Evolutionary conservation across 2,113 vertebrate genomes (phyloP).

Genomic region (Plectropomus leopardus): DNA sequence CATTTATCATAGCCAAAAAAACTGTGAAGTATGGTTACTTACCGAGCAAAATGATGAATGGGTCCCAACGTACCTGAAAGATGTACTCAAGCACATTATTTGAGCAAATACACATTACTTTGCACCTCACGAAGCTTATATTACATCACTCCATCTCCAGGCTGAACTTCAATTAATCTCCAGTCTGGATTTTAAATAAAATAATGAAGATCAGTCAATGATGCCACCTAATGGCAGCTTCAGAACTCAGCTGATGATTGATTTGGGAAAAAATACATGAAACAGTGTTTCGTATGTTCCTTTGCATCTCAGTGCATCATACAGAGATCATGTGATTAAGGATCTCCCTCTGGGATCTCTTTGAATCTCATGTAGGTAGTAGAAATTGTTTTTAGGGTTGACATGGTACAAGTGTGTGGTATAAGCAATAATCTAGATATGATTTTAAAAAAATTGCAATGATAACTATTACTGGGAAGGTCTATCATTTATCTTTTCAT

Average conservation of each 20-base stretch:
- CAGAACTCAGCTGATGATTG: neutral
- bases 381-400: neutral
- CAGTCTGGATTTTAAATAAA: neutral
- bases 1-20: too few relatives aligned
- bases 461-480: too few relatives aligned
- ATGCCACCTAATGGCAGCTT: constrained; percentile 45
- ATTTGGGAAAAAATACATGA: neutral
- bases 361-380: too few relatives aligned
- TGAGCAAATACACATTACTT: too few relatives aligned
- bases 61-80: too few relatives aligned
- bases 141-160: neutral
- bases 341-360: neutral
- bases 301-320: constrained; percentile 10
- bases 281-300: neutral
- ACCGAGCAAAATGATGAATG: too few relatives aligned
- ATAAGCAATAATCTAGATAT: neutral
- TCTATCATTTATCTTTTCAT: too few relatives aligned
- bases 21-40: too few relatives aligned
- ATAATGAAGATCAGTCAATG: neutral
- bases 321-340: constrained; percentile 17
- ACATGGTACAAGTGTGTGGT: too few relatives aligned
- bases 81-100: too few relatives aligned
- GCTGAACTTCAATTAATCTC: neutral
- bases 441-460: neutral
- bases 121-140: too few relatives aligned